Evolutionary conservation across 2,113 vertebrate genomes (phyloP), one percentile per base, ranked within the genome.

Genomic region (human): DNA sequence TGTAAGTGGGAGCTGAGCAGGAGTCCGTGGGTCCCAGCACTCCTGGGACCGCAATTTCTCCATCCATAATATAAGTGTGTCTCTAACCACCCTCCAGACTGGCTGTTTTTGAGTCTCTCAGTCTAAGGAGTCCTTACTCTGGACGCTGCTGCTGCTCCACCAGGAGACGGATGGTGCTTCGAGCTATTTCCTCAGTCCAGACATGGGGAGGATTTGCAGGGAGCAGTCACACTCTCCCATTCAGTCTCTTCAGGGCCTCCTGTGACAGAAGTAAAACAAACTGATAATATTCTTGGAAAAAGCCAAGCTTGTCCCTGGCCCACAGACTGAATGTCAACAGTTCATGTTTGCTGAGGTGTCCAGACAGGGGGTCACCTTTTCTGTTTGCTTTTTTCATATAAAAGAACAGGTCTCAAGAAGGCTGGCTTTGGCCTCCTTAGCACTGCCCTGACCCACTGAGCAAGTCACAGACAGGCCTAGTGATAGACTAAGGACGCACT

Each of bases 321-420:
- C 38, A 27, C 0, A 0, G 20, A 7, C 68, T 27, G 25, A 25
- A 30, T 17, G 61, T 35, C 14, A 0, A 76, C 16, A 38, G 5
- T 32, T 18, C 75, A n/a, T 70, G 70, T 57, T 57, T 88, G 81
- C 23, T 8, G 20, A 86, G 32, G 38, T 38, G 50, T 35, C 76
- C 50, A 85, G 20, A 68, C 13, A 75, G 48, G 35, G 5, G 4
- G 18, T 13, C 87, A 16, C n/a, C 66, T 87, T 83, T 8, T 6
- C 61, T 52, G 22, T 73, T 93, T 72, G n/a, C 55, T 84, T 79
- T 89, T 83, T 66, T 66, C 61, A 23, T 81, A 57, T 88, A 23
- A 18, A 55, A 82, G 70, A 78, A 6, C 55, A 64, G 25, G 12
- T 45, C 40, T 59, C 94, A 32, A 16, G 27, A 73, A 82, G 59